Percentiles rank a stretch among this genome's conserved stretches.
phyloP scores from a whole-genome alignment of 2,113 vertebrate genomes.

The human (Homo sapiens) region DNA sequence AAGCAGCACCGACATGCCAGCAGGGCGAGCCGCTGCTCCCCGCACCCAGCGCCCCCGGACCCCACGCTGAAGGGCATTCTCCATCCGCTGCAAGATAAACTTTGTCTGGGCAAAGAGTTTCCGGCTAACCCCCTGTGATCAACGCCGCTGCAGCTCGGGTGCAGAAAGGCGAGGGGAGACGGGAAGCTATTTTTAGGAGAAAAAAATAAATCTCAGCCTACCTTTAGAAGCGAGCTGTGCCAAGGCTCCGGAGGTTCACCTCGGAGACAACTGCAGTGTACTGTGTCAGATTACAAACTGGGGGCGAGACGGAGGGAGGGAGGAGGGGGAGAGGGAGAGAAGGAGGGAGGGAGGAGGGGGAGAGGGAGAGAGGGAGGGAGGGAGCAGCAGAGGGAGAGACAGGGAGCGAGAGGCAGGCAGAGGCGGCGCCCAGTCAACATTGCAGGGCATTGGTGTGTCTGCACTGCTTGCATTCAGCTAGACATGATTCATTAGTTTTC shows the following conservation, averaged over 20 bases:
- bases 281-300: slow-evolving; percentile 79
- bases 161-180: background rate
- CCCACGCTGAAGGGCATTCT: slow-evolving; percentile 67
- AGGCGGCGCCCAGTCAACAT: slow-evolving; percentile 61
- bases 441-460: slow-evolving; percentile 47
- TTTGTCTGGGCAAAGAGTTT: slow-evolving; percentile 68
- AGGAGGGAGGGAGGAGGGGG: background rate
- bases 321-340: background rate
- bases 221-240: slow-evolving; percentile 78
- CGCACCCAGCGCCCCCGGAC: background rate
- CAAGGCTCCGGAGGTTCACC: slow-evolving; percentile 42
- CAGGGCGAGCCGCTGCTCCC: background rate
- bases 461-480: slow-evolving; percentile 80
- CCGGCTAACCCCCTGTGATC: background rate
- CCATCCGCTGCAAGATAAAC: slow-evolving; percentile 74
- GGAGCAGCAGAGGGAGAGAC: background rate
- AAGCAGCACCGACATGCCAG: background rate
- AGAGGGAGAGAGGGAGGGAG: slow-evolving; percentile 58
- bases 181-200: slow-evolving; percentile 57
- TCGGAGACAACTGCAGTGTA: slow-evolving; percentile 81
- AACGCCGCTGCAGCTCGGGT: background rate
- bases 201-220: slow-evolving; percentile 68
- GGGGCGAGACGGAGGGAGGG: slow-evolving; percentile 56
- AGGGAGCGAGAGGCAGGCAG: background rate
- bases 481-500: slow-evolving; percentile 86